A percentile compares a stretch with the other conserved stretches of the same genome.
These are phyloP conservation scores for Tenthredo mesomela DNA, from an alignment of 2,888 invertebrate species.

Conservation along the genomic window DNA sequence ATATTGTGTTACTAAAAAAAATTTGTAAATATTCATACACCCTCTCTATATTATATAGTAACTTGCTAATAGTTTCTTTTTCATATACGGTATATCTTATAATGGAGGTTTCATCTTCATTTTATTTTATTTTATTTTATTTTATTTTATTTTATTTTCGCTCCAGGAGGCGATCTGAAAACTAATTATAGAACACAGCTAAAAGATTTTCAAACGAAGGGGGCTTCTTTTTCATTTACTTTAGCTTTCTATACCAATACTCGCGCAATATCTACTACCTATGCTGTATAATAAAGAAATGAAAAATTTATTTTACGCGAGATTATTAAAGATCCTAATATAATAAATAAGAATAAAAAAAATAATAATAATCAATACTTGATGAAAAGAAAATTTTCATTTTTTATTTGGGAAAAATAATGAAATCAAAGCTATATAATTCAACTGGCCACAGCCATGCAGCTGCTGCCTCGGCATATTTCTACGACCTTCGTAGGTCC, in stretches of 20 bases:
- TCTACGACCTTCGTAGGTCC: conserved; percentile 3
- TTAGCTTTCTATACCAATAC: background rate
- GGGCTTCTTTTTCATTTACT: background rate
- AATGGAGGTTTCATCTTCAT: background rate
- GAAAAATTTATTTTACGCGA: background rate
- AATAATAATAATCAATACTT: no score
- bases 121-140: background rate
- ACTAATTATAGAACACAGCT: conserved; percentile 43
- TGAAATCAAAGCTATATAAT: background rate
- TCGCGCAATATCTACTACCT: background rate
- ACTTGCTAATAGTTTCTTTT: background rate
- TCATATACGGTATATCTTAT: no score
- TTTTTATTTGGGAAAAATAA: background rate
- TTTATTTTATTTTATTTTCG: conserved; percentile 43
- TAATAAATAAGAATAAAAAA: background rate
- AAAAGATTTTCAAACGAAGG: conserved; percentile 2
- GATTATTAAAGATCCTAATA: background rate
- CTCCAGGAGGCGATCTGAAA: conserved; percentile 29
- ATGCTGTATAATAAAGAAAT: background rate
- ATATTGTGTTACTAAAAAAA: background rate
- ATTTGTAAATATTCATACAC: background rate
- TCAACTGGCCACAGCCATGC: background rate
- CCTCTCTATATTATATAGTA: background rate
- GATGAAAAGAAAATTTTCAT: background rate
- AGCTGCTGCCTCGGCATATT: background rate